These are phyloP conservation scores for Orchesella flavescens DNA, from an alignment of 2,888 invertebrate genomes.

Conservation along the genomic window DNA sequence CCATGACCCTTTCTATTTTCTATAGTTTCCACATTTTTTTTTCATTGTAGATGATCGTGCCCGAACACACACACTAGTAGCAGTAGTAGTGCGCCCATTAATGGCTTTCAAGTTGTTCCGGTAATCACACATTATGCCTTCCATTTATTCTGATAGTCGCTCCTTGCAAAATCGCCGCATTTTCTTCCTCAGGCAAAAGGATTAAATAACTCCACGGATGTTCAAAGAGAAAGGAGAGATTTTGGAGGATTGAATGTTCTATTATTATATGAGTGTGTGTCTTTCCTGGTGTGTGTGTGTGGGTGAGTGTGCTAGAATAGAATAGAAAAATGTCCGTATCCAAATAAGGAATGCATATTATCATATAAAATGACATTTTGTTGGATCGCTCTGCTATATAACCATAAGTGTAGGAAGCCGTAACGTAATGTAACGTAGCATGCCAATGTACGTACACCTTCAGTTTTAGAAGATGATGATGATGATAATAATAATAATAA, in stretches of 20 bases:
- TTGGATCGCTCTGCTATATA: background rate
- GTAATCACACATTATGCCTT: conserved; percentile 62
- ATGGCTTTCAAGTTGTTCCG: conserved; percentile 62
- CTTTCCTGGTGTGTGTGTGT: conserved; percentile 12
- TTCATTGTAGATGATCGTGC: background rate
- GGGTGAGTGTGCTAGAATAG: conserved; percentile 40
- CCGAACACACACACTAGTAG: background rate
- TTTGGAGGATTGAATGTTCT: conserved; percentile 54
- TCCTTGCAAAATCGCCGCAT: conserved; percentile 60
- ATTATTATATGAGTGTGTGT: conserved; percentile 20
- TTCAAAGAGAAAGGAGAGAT: conserved; percentile 53
- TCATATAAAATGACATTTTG: background rate
- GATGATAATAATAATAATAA: conserved; percentile 51
- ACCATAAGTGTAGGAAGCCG: background rate
- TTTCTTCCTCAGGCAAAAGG: conserved; percentile 55
- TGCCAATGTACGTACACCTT: background rate
- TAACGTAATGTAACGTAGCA: no score
- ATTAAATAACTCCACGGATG: conserved; percentile 58
- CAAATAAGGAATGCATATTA: background rate
- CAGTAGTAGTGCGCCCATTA: conserved; percentile 45
- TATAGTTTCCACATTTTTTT: background rate
- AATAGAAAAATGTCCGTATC: conserved; percentile 43
- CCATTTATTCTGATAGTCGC: conserved; percentile 61
- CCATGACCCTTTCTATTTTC: background rate
- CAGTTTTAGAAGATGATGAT: background rate